These are phyloP conservation scores for Promerops cafer DNA, from an alignment of 2,113 vertebrate species.

Conservation along the genomic window DNA sequence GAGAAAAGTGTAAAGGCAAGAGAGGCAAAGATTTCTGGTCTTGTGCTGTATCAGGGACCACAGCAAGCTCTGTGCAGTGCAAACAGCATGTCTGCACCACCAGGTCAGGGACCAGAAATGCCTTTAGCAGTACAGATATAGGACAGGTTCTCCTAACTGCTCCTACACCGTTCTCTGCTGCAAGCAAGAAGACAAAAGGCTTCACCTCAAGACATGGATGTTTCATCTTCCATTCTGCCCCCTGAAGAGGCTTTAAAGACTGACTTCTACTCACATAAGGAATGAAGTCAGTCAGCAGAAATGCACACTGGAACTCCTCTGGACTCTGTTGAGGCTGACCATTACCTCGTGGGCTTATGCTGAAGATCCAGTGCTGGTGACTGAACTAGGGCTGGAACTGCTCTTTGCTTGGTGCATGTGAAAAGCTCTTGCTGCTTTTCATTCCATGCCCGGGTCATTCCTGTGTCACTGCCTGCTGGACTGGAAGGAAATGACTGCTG, in stretches of 20 bases:
- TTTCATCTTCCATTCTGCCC: neutral
- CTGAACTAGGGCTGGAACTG: neutral
- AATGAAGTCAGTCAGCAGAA: neutral
- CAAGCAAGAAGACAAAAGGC: neutral
- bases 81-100: neutral
- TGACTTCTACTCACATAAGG: neutral
- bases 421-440: conserved; percentile 45
- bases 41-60: neutral
- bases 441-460: conserved; percentile 45
- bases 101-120: neutral
- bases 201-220: neutral
- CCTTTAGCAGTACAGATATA: neutral
- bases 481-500: conserved; percentile 66
- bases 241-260: neutral
- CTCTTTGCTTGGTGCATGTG: conserved; percentile 10
- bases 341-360: neutral
- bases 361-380: neutral
- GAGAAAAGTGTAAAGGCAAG: neutral
- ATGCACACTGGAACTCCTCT: neutral
- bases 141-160: neutral
- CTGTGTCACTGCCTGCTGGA: conserved; percentile 57
- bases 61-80: neutral
- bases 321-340: neutral
- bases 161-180: neutral
- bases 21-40: neutral